Percentiles rank a stretch among this genome's conserved stretches.
Conservation (phyloP, 2,113 vertebrate genomes). For the Phoenicopterus ruber region DNA sequence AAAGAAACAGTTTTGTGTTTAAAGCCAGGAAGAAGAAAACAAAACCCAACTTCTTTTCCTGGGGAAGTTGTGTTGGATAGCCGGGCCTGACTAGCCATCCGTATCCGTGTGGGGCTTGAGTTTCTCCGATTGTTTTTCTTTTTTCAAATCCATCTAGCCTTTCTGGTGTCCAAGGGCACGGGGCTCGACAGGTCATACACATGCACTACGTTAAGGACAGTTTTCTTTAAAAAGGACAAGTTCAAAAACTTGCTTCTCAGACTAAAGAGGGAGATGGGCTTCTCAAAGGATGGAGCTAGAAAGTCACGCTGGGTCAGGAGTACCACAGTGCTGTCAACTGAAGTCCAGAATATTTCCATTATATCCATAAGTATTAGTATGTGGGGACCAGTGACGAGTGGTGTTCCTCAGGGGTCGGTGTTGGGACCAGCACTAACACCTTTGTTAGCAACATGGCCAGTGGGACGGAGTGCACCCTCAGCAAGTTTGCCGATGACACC, state of each 20-base stretch:
- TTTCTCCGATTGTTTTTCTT: not conserved
- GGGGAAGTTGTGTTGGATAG: not conserved
- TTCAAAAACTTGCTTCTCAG: not conserved
- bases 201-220: rapidly evolving
- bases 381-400: too few relatives aligned
- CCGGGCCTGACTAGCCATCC: not conserved
- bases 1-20: not conserved
- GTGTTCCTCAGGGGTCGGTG: too few relatives aligned
- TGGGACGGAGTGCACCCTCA: too few relatives aligned
- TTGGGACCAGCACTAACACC: too few relatives aligned
- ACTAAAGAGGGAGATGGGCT: not conserved
- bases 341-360: not conserved
- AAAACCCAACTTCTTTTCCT: not conserved
- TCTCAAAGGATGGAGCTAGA: not conserved
- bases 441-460: too few relatives aligned
- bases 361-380: too few relatives aligned
- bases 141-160: not conserved
- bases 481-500: too few relatives aligned
- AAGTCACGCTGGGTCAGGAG: not conserved
- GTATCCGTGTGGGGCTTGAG: not conserved
- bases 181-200: too few relatives aligned
- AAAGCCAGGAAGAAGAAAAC: not conserved
- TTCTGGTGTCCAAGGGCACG: not conserved
- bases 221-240: not conserved
- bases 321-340: not conserved